phyloP scores from a whole-genome alignment of 1,140 invertebrate species.

The Drosophila malerkotliana region DNA sequence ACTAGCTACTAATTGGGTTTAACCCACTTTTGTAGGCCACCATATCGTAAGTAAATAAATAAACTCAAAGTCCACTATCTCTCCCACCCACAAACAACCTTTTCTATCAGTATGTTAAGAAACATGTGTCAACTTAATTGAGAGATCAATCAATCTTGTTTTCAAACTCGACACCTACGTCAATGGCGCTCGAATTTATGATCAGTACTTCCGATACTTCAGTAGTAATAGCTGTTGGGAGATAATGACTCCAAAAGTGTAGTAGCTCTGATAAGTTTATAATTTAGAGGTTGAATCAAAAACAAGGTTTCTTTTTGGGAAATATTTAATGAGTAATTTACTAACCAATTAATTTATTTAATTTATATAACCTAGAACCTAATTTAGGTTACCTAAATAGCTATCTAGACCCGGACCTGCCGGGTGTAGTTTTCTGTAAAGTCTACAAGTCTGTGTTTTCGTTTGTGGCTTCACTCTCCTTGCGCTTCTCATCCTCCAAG shows the following conservation, averaged over 20 bases:
- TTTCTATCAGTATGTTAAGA: constrained; percentile 12
- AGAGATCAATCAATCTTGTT: constrained; percentile 32
- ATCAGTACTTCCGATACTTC: constrained; percentile 18
- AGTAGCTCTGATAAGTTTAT: background rate
- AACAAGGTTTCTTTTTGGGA: constrained; percentile 6
- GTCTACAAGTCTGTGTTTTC: background rate
- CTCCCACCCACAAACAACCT: background rate
- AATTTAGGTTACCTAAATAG: too few relatives aligned
- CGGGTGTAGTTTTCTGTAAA: background rate
- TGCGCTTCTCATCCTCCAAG: constrained; percentile 4
- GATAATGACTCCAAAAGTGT: constrained; percentile 10
- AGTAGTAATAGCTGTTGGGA: constrained; percentile 14
- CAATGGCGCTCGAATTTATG: constrained; percentile 20
- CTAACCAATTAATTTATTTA: background rate
- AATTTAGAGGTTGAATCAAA: constrained; percentile 3
- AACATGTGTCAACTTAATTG: constrained; percentile 42
- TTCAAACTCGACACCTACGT: constrained; percentile 5
- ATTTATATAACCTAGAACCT: background rate
- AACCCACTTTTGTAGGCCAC: background rate
- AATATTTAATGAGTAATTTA: background rate
- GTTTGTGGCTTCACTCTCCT: constrained; percentile 8
- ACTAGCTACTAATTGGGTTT: constrained; percentile 1
- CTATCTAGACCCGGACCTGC: constrained; percentile 25
- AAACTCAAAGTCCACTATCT: constrained; percentile 14
- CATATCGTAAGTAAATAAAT: background rate